phyloP scores from a whole-genome alignment of 2,888 invertebrate genomes.

The Hylaea fasciaria region DNA sequence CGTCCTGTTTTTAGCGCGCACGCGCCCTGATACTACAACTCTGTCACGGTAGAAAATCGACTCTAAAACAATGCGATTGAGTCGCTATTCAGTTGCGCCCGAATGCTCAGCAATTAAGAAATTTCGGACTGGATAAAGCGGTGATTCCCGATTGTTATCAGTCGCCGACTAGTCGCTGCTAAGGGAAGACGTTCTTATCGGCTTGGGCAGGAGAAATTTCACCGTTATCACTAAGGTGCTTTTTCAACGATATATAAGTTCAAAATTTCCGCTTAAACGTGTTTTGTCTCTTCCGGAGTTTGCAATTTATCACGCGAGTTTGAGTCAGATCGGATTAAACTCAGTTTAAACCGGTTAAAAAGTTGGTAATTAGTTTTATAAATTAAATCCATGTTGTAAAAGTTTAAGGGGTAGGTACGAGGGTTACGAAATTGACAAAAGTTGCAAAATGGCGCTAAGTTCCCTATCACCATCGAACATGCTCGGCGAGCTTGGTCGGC shows the following conservation, averaged over 20 bases:
- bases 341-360: background rate
- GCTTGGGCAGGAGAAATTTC: slow-evolving; percentile 8
- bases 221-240: slow-evolving; percentile 17
- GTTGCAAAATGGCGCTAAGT: slow-evolving; percentile 68
- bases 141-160: slow-evolving; percentile 60
- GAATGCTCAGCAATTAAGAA: slow-evolving; percentile 24
- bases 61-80: slow-evolving; percentile 52
- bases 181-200: slow-evolving; percentile 44
- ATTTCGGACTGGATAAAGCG: slow-evolving; percentile 39
- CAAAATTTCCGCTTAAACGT: background rate
- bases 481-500: slow-evolving; percentile 75
- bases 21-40: slow-evolving; percentile 53
- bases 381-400: slow-evolving; percentile 2
- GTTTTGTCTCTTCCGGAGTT: slow-evolving; percentile 8
- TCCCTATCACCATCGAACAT: slow-evolving; percentile 72
- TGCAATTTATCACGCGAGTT: slow-evolving; percentile 4
- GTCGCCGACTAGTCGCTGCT: slow-evolving; percentile 52
- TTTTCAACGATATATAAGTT: slow-evolving; percentile 5
- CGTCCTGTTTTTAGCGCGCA: slow-evolving; percentile 62
- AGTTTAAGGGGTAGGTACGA: background rate
- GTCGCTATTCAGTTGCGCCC: slow-evolving; percentile 41
- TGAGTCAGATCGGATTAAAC: background rate
- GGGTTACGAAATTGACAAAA: too few relatives aligned
- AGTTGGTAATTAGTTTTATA: background rate
- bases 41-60: slow-evolving; percentile 47